phyloP scores from a whole-genome alignment of 37 sponge, comb jelly and placozoan genomes.

The Ianthella basta region DNA sequence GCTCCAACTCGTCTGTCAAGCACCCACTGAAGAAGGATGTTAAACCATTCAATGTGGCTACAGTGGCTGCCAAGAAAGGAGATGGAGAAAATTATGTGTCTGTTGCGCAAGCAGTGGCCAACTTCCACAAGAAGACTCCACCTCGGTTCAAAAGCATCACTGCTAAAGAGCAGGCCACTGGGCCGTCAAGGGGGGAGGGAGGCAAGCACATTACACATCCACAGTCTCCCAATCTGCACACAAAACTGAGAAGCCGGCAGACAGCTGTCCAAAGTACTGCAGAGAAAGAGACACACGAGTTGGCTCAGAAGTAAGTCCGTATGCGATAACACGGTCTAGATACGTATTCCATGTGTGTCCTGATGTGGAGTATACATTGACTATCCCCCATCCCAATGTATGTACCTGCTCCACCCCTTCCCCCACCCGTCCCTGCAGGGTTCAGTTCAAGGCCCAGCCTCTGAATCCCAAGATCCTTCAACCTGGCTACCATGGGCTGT shows the following conservation, averaged over 20 bases:
- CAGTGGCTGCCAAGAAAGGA: constrained; percentile 16
- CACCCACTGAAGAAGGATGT: constrained; percentile 30
- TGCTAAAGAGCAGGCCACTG: not conserved
- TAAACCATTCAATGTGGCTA: constrained; percentile 70
- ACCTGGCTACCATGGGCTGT: constrained; percentile 37
- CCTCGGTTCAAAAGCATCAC: constrained; percentile 46
- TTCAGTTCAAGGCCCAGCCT: constrained; percentile 73
- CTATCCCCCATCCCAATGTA: constrained; percentile 12
- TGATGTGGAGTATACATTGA: not conserved
- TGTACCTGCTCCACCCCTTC: not conserved
- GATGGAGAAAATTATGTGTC: constrained; percentile 16
- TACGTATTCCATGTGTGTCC: no score
- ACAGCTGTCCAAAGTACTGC: constrained; percentile 35
- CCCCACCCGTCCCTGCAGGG: constrained; percentile 29
- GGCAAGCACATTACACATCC: constrained; percentile 44
- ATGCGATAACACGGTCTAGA: not conserved
- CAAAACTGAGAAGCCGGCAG: constrained; percentile 51
- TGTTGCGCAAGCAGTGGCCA: constrained; percentile 56
- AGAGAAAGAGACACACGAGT: constrained; percentile 69
- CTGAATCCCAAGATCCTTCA: constrained; percentile 63
- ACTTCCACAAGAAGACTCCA: constrained; percentile 63
- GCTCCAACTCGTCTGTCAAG: not conserved
- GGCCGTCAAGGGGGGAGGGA: not conserved
- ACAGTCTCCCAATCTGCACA: constrained; percentile 60
- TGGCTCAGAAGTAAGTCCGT: constrained; percentile 46